phyloP scores from a whole-genome alignment of 2,797 vertebrate genomes.

The Propithecus perrieri region DNA sequence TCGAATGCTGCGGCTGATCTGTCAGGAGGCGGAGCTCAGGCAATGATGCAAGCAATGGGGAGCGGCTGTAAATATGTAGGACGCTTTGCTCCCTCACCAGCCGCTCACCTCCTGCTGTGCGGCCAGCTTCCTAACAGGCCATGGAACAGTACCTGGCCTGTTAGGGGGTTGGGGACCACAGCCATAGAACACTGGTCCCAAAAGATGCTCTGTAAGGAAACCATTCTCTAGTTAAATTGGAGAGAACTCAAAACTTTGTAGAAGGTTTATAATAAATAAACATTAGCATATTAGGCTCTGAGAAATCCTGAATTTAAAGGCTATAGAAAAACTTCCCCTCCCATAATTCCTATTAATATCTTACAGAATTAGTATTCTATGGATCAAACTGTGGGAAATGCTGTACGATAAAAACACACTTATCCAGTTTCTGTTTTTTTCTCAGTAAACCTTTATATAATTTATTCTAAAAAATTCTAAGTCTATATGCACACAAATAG shows the following conservation, averaged over 20 bases:
- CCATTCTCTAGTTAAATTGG: background rate
- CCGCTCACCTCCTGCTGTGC: too few relatives aligned
- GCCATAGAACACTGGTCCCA: background rate
- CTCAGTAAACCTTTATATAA: background rate
- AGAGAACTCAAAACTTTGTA: background rate
- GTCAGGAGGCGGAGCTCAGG: too few relatives aligned
- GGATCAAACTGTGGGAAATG: background rate
- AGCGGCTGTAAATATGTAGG: too few relatives aligned
- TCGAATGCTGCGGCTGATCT: too few relatives aligned
- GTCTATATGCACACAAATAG: background rate
- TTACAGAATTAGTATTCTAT: background rate
- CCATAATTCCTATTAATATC: background rate
- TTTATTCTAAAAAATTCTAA: slow-evolving; percentile 15
- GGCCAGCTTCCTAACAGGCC: too few relatives aligned
- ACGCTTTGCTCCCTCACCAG: too few relatives aligned
- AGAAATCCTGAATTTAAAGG: background rate
- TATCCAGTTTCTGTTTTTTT: background rate
- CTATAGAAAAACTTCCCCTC: background rate
- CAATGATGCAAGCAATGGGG: too few relatives aligned
- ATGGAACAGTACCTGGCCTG: too few relatives aligned
- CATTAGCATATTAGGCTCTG: background rate
- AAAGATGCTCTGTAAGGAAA: background rate
- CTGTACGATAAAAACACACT: background rate
- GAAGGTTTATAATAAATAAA: background rate
- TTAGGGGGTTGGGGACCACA: too few relatives aligned